Evolutionary conservation across 2,888 invertebrate genomes (phyloP).

Genomic region (Lacanobia wlatinum): DNA sequence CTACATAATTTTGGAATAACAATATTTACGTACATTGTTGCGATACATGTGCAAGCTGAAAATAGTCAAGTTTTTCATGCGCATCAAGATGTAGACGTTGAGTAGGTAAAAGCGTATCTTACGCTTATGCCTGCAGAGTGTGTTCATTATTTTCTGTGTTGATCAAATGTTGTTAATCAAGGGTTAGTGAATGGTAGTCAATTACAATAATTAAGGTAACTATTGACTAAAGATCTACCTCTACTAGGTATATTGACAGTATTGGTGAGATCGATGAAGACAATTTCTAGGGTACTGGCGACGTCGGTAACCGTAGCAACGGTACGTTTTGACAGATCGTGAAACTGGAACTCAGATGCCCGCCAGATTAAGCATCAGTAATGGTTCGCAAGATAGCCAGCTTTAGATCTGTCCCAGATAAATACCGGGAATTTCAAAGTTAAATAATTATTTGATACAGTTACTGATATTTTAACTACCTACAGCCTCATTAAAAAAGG

Average conservation of each 20-base stretch:
- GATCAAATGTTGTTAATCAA: slow-evolving; percentile 2
- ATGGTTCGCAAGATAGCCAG: slow-evolving; percentile 51
- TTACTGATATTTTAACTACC: slow-evolving; percentile 33
- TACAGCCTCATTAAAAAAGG: slow-evolving; percentile 1
- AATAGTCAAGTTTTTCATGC: slow-evolving; percentile 16
- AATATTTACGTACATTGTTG: slow-evolving; percentile 3
- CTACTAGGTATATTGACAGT: slow-evolving; percentile 13
- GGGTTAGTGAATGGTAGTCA: neutral
- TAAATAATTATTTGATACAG: slow-evolving; percentile 49
- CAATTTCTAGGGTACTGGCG: slow-evolving; percentile 56
- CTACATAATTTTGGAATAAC: slow-evolving; percentile 30
- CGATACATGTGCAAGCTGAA: slow-evolving; percentile 30
- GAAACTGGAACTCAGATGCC: slow-evolving; percentile 63
- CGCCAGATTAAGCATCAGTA: slow-evolving; percentile 62
- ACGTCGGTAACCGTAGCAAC: slow-evolving; percentile 58
- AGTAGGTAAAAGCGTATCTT: neutral
- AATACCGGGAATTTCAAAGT: slow-evolving; percentile 37
- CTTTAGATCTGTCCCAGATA: slow-evolving; percentile 54
- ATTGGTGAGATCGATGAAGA: slow-evolving; percentile 42
- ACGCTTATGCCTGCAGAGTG: neutral
- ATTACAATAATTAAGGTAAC: slow-evolving; percentile 7
- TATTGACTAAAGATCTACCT: slow-evolving; percentile 26
- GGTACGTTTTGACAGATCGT: slow-evolving; percentile 67
- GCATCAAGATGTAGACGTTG: slow-evolving; percentile 6
- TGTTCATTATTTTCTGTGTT: neutral